Evolutionary conservation across 2,888 invertebrate genomes (phyloP), one percentile per base, ranked within the genome.

Genomic region (Stenodema calcarata): DNA sequence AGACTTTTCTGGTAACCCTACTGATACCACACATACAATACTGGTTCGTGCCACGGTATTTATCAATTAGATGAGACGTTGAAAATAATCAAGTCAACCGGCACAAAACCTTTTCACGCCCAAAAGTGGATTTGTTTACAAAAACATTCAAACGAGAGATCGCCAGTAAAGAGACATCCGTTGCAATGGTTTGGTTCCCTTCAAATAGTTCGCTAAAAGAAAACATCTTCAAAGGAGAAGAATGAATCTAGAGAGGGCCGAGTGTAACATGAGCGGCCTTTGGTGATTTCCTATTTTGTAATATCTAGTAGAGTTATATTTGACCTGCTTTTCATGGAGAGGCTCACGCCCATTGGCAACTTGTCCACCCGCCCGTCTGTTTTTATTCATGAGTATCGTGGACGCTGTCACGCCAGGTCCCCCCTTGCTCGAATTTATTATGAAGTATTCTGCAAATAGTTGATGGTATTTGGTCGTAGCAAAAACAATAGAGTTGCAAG

Each of bases 281-380:
- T 82, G 82, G 82, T 69, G 82, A 69, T 82, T 82, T 69, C 82
- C 82, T 82, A 82, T 82, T 82, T 82, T 82, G 82, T 82, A 69
- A 82, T 82, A 82, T 82, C 82, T 82, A 82, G 35, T 69, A 69
- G 82, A 82, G 82, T 82, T 82, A 82, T 82, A 82, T 82, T 82
- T 82, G 84, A 70, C 84, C 75, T 23, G 47, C 84, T 84, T 84
- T 82, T 84, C 84, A 84, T 84, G 84, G 84, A 84, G 73, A 75
- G 70, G 41, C 73, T 73, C 84, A 84, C 84, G 42, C 84, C 84
- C 84, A 84, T 84, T 84, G 70, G 84, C 84, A 84, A 84, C 84
- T 47, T 42, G 73, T 84, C 84, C 73, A 80, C 62, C 41, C 47
- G 14, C 82, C 80, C 54, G 35, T 16, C 16, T 23, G 62, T 62